Base-by-base conservation (phyloP, 2,113 vertebrate genomes). In the Dasypus novemcinctus region DNA sequence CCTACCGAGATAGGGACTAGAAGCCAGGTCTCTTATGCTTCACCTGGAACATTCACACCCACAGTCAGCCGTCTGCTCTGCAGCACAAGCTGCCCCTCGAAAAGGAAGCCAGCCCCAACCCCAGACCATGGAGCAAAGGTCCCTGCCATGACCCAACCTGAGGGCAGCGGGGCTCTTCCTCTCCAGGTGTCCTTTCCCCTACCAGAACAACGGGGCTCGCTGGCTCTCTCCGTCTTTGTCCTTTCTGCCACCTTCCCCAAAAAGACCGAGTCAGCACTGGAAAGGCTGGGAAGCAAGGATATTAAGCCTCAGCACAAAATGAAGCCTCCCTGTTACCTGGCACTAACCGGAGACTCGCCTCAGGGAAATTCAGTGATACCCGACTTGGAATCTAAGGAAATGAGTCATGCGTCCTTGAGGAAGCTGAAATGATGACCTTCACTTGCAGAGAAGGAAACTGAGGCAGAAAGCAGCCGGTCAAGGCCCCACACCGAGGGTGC, bases 371-470 rank as follows among this genome's bases (percentile, higher is more conserved):
- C 46, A 96, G 64, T 1, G 0, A 33, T 78, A 82, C 36, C 59
- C 64, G 25, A 68, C 43, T 87, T 87, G 59, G 72, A 90, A 96
- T 75, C 79, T 20, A 94, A 36, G 31, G 54, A 86, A 79, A 64
- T 43, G 63, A 91, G 59, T 74, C 93, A 9, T 38, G 46, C n/a
- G 41, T 88, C 61, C 84, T 31, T 63, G 1, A 63, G 59, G 36
- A 93, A 52, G 17, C 43, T 25, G 0, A 66, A 59, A 27, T 87
- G 90, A 87, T 10, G 54, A 52, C 27, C 72, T 78, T 64, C 57
- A 6, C 38, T 72, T 33, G 59, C 54, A 7, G 63, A 54, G 76
- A 89, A 85, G 38, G 92, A 94, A 97, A 97, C 82, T 74, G 94
- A 96, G 95, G 91, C 91, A 71, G 52, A 54, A 9, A 43, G 57